Evolutionary conservation across 1,140 invertebrate genomes (phyloP).

Genomic region (Delia radicum): DNA sequence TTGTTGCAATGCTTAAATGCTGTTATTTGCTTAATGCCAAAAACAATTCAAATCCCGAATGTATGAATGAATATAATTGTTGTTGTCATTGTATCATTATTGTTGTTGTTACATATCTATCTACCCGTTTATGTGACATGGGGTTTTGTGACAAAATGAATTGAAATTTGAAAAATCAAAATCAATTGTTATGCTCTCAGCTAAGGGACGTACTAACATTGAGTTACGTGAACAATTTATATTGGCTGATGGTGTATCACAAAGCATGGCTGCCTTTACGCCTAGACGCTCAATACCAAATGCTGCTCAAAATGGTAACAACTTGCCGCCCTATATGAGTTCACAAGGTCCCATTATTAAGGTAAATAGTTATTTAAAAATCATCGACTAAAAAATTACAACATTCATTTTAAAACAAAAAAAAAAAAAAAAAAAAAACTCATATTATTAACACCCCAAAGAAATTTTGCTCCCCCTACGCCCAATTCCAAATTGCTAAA

Average conservation of each 20-base stretch:
- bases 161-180: background rate
- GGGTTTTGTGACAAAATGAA: background rate
- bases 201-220: conserved; percentile 98
- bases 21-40: background rate
- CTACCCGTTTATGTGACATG: background rate
- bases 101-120: too few species aligned
- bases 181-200: conserved; percentile 59
- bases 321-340: conserved; percentile 63
- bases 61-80: background rate
- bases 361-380: conserved; percentile 63
- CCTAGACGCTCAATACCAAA: conserved; percentile 83
- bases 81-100: conserved; percentile 6
- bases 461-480: background rate
- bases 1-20: conserved; percentile 4
- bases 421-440: too few species aligned
- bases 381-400: background rate
- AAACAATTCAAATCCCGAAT: conserved; percentile 5
- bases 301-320: conserved; percentile 62
- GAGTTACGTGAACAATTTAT: conserved; percentile 98
- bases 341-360: conserved; percentile 88
- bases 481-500: background rate
- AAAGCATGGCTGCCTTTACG: conserved; percentile 96
- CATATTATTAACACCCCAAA: background rate
- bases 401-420: background rate
- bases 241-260: conserved; percentile 94